phyloP scores from a whole-genome alignment of 2,113 vertebrate genomes.

The Periophthalmodon schlosseri region DNA sequence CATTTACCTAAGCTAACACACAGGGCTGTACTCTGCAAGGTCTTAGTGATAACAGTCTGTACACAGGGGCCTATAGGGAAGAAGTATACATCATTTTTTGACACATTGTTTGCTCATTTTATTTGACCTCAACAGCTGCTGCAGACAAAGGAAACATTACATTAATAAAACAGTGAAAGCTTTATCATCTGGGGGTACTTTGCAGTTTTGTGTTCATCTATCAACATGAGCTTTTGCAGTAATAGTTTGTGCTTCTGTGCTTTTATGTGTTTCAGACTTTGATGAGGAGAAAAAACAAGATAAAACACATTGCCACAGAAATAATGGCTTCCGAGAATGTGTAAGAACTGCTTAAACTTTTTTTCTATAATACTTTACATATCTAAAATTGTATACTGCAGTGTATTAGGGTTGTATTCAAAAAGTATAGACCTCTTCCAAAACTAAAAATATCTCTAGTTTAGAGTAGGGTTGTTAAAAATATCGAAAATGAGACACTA shows the following conservation, averaged over 20 bases:
- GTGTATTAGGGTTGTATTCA: neutral
- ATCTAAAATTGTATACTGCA: neutral
- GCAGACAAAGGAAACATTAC: neutral
- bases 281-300: conserved; percentile 84
- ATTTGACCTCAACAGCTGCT: neutral
- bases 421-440: too few relatives aligned
- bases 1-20: neutral
- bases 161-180: neutral
- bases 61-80: neutral
- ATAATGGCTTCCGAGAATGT: conserved; percentile 98
- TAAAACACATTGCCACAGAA: conserved; percentile 92
- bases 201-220: neutral
- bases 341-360: conserved; percentile 77
- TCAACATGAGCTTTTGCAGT: neutral
- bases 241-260: conserved; percentile 25
- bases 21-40: conserved; percentile 3
- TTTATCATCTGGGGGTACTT: neutral
- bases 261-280: conserved; percentile 40
- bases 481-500: too few relatives aligned
- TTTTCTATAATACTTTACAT: neutral
- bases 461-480: too few relatives aligned
- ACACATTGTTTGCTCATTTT: conserved; percentile 1
- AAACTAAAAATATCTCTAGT: too few relatives aligned
- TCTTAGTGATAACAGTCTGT: conserved; percentile 7
- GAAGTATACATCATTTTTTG: conserved; percentile 14